phyloP scores from a whole-genome alignment of 2,113 vertebrate species.

The Phrynosoma blainvillii region DNA sequence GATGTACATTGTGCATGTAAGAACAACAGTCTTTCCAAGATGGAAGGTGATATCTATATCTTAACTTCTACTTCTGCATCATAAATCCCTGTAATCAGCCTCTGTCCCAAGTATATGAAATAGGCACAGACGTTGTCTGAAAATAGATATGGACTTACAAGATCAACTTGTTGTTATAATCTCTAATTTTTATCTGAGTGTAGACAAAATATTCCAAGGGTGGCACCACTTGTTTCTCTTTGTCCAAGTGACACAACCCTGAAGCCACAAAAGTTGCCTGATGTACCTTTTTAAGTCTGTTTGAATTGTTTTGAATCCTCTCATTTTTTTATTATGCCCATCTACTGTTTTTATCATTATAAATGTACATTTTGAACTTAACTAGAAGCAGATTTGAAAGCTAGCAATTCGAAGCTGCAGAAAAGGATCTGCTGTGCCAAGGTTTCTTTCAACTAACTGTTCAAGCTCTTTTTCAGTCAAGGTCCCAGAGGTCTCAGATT shows the following conservation, averaged over 20 bases:
- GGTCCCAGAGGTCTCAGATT: neutral
- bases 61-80: neutral
- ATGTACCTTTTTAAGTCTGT: neutral
- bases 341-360: neutral
- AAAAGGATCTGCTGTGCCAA: neutral
- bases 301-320: neutral
- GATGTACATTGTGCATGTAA: neutral
- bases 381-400: neutral
- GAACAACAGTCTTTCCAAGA: neutral
- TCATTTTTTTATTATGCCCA: neutral
- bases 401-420: neutral
- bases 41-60: neutral
- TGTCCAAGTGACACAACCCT: neutral
- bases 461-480: neutral
- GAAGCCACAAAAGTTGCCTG: neutral
- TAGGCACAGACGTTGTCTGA: neutral
- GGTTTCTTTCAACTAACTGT: neutral
- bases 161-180: neutral
- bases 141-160: neutral
- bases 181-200: neutral
- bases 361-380: neutral
- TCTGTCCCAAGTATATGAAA: neutral
- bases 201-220: conserved; percentile 6
- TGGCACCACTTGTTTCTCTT: conserved; percentile 5
- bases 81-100: too few relatives aligned